These are phyloP conservation scores for Cynaeus angustus DNA, from an alignment of 2,888 invertebrate species.

Conservation along the genomic window DNA sequence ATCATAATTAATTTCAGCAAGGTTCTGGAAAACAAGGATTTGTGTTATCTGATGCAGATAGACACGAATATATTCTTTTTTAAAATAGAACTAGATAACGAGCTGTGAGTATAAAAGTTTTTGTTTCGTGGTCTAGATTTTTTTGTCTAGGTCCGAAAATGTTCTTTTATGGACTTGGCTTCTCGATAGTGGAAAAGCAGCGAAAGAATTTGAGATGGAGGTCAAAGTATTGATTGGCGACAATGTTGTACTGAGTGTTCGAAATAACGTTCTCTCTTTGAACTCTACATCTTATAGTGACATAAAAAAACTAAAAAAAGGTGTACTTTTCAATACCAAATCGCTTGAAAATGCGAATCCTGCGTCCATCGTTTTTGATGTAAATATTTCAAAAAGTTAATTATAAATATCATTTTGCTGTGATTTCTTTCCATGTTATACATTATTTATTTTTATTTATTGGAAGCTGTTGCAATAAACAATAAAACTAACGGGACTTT, in stretches of 20 bases:
- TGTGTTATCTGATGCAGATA: slow-evolving; percentile 61
- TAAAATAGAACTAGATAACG: slow-evolving; percentile 54
- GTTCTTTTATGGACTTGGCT: slow-evolving; percentile 65
- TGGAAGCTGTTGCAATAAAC: neutral
- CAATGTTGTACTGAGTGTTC: slow-evolving; percentile 61
- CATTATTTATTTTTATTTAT: slow-evolving; percentile 22
- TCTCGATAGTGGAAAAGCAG: slow-evolving; percentile 58
- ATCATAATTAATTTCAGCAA: slow-evolving; percentile 60
- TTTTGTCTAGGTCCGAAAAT: slow-evolving; percentile 35
- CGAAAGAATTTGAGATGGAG: slow-evolving; percentile 63
- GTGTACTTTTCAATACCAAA: slow-evolving; percentile 61
- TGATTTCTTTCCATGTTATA: slow-evolving; percentile 10
- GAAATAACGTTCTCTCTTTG: slow-evolving; percentile 63
- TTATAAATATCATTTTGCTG: too few relatives aligned
- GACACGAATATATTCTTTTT: slow-evolving; percentile 65
- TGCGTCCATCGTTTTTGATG: slow-evolving; percentile 39
- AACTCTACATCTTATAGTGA: slow-evolving; percentile 60
- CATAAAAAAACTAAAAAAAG: slow-evolving; percentile 62
- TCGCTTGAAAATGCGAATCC: slow-evolving; percentile 53
- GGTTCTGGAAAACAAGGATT: slow-evolving; percentile 57
- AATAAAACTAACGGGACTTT: neutral
- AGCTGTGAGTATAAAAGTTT: slow-evolving; percentile 2
- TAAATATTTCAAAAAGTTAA: slow-evolving; percentile 37
- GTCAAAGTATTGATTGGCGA: slow-evolving; percentile 59
- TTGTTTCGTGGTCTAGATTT: too few relatives aligned